phyloP scores from a whole-genome alignment of 2,888 invertebrate genomes.

The Ochropacha duplaris region DNA sequence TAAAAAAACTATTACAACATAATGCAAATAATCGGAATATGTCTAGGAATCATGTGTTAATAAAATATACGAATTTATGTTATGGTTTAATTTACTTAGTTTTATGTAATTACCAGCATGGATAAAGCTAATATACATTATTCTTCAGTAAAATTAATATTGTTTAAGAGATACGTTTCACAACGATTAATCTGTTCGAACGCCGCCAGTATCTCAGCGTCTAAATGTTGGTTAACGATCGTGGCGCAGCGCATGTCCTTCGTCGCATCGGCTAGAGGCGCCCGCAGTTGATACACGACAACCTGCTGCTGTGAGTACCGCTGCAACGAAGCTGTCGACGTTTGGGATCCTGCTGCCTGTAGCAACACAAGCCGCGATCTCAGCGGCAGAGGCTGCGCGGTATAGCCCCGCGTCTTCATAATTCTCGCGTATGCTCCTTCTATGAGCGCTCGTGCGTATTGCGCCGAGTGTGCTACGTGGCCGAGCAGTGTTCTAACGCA shows the following conservation, averaged over 20 bases:
- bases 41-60: no score
- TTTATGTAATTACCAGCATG: no score
- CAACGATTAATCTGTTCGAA: slow-evolving; percentile 40
- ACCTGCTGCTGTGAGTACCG: slow-evolving; percentile 36
- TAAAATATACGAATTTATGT: no score
- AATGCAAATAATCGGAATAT: no score
- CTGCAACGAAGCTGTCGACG: slow-evolving; percentile 20
- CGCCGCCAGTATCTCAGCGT: slow-evolving; percentile 26
- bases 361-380: slow-evolving; percentile 43
- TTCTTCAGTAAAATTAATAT: slow-evolving; percentile 17
- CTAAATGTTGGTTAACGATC: slow-evolving; percentile 44
- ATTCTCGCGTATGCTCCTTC: slow-evolving; percentile 42
- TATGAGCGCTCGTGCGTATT: slow-evolving; percentile 45
- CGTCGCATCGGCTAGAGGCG: slow-evolving; percentile 28
- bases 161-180: not conserved
- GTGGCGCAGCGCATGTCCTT: slow-evolving; percentile 39
- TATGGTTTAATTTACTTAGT: no score
- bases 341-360: slow-evolving; percentile 16
- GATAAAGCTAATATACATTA: no score
- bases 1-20: no score
- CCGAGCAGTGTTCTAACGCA: slow-evolving; percentile 36
- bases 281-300: slow-evolving; percentile 31
- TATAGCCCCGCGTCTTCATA: slow-evolving; percentile 26
- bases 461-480: slow-evolving; percentile 39
- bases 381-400: slow-evolving; percentile 20